These are phyloP conservation scores for Sebastes minor DNA, from an alignment of 2,797 vertebrate genomes.

Conservation along the genomic window DNA sequence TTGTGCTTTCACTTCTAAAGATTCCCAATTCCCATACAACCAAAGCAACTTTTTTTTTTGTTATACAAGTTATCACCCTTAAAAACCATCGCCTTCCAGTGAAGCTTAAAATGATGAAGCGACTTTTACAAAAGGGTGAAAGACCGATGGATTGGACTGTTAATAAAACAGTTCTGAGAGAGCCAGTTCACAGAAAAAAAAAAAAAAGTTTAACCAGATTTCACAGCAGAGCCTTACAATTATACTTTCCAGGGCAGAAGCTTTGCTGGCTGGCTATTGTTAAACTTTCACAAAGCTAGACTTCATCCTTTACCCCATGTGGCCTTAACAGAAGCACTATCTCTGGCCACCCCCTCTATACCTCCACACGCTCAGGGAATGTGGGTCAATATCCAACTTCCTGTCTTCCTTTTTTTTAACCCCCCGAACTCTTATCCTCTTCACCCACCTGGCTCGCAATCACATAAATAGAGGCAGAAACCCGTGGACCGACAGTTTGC, in stretches of 20 bases:
- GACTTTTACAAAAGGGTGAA: slow-evolving; percentile 19
- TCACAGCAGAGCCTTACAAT: slow-evolving; percentile 59
- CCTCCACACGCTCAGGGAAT: slow-evolving; percentile 36
- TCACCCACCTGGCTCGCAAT: slow-evolving; percentile 31
- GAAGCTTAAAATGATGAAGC: slow-evolving; percentile 40
- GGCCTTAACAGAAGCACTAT: slow-evolving; percentile 44
- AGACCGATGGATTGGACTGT: slow-evolving; percentile 16
- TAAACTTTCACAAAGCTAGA: slow-evolving; percentile 63
- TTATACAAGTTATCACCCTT: not conserved
- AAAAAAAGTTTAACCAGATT: slow-evolving; percentile 43
- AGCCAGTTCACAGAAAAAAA: slow-evolving; percentile 30
- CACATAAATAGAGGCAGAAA: not conserved
- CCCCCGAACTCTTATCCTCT: slow-evolving; percentile 24
- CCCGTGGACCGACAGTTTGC: not conserved
- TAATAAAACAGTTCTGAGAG: slow-evolving; percentile 44
- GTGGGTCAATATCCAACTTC: slow-evolving; percentile 61
- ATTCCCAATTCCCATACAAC: not conserved
- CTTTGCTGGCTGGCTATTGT: slow-evolving; percentile 56
- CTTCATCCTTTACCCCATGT: slow-evolving; percentile 64
- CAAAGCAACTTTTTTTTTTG: not conserved
- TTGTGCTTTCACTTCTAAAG: not conserved
- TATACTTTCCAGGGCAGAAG: slow-evolving; percentile 52
- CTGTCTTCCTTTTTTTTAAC: slow-evolving; percentile 32
- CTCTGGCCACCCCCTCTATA: slow-evolving; percentile 25
- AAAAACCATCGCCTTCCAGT: slow-evolving; percentile 12